Base-by-base conservation (phyloP, 1,140 invertebrate species). In the Drosophila arawakana region DNA sequence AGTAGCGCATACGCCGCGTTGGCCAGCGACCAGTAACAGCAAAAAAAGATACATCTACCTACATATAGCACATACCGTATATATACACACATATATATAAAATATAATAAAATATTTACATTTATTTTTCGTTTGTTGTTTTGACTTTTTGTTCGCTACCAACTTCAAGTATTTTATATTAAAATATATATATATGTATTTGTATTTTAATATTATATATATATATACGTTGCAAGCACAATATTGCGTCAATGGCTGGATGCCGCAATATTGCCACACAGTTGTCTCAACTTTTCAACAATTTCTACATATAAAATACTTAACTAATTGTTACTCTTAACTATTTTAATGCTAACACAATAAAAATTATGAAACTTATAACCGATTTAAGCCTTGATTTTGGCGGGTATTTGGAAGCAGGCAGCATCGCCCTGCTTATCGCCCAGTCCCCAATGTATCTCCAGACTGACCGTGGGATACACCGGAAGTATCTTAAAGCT, bases 321-420 rank as follows among this genome's bases (percentile, higher is more conserved):
- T 82, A 81, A 81, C 78, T 78, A 55, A 76, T 68, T 66, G 78
- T 81, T 78, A 76, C 66, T 81, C 76, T 63, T 70, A 80, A 46
- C 77, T 82, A 81, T 57, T 79, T 66, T 83, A 77, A 69, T 75
- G 49, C 62, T 63, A 69, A 72, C 58, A 55, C 60, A 30, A 30
- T 5, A 5, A 30, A 25, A 30, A 30, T 30, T 30, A 72, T 59
- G 69, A 63, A 78, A 73, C 69, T 88, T 80, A 81, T 55, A 77
- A 74, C 58, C 70, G 65, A 7, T 47, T 54, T 85, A 91, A 35
- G 90, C 83, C 54, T 93, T 93, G 70, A 96, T 96, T 86, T 93
- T 95, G 2, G 95, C 94, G 21, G 94, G 94, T 39, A 95, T 93
- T 91, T 95, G 94, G 88, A 96, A 96, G 79, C 95, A 96, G 18